These are phyloP conservation scores for Frankliniella intonsa DNA, from an alignment of 2,888 invertebrate genomes.

Conservation along the genomic window DNA sequence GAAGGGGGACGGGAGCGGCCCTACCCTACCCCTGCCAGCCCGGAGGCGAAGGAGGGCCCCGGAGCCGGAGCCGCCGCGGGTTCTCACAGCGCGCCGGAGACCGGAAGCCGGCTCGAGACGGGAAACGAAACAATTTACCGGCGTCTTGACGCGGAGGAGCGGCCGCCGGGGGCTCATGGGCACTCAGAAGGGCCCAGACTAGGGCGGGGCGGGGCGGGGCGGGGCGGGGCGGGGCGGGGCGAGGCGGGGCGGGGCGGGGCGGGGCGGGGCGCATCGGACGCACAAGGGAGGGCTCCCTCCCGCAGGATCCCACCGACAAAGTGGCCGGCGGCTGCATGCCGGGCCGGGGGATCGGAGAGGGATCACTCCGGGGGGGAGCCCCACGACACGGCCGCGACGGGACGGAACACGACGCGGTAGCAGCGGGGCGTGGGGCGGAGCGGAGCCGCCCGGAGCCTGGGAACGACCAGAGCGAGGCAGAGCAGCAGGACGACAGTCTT, in stretches of 20 bases:
- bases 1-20: no score
- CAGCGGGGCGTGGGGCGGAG: no score
- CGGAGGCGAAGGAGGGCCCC: background rate
- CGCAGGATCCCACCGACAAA: background rate
- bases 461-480: no score
- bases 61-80: no score
- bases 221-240: background rate
- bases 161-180: no score
- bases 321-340: background rate
- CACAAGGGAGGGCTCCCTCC: background rate
- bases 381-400: background rate
- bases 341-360: no score
- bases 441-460: no score
- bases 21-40: background rate
- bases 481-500: no score
- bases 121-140: conserved; percentile 17
- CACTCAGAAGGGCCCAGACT: background rate
- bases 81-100: background rate
- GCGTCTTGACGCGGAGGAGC: background rate
- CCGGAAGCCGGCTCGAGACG: background rate
- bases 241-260: background rate
- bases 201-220: background rate
- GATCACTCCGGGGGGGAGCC: background rate
- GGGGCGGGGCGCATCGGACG: background rate
- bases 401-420: no score